Conservation (phyloP, 2,113 vertebrate species). For the Eptesicus fuscus region DNA sequence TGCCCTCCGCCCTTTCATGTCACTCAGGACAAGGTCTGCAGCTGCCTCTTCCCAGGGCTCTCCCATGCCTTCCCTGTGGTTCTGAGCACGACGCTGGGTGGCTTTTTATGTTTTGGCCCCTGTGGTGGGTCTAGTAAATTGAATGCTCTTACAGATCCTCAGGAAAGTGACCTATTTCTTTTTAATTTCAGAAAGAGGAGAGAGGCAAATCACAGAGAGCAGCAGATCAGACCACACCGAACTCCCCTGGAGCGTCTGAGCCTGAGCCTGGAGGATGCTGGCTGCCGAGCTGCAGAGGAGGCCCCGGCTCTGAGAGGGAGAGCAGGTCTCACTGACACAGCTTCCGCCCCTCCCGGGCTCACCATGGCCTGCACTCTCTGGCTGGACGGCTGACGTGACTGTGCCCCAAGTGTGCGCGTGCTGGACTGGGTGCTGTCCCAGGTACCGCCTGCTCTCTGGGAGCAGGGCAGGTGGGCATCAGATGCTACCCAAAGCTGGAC, state of each 20-base stretch:
- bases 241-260: constrained; percentile 52
- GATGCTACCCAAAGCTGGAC: constrained; percentile 70
- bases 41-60: constrained; percentile 69
- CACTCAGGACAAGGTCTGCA: constrained; percentile 61
- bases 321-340: constrained; percentile 19
- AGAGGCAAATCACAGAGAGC: constrained; percentile 71
- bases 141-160: constrained; percentile 73
- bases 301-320: constrained; percentile 69
- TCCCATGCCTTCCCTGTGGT: constrained; percentile 71
- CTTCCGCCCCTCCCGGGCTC: constrained; percentile 60
- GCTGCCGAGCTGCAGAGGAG: constrained; percentile 67
- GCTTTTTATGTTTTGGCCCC: constrained; percentile 54
- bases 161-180: constrained; percentile 80
- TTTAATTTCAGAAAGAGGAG: constrained; percentile 82
- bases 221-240: constrained; percentile 65
- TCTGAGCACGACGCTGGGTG: constrained; percentile 54
- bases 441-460: constrained; percentile 41
- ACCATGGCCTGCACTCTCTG: constrained; percentile 85
- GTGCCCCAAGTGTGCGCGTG: neutral
- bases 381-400: constrained; percentile 83
- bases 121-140: constrained; percentile 69
- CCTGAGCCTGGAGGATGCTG: constrained; percentile 75
- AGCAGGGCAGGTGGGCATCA: constrained; percentile 64
- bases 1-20: constrained; percentile 79
- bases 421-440: constrained; percentile 44